These are phyloP conservation scores for Apus apus DNA, from an alignment of 2,113 vertebrate genomes.

Conservation along the genomic window DNA sequence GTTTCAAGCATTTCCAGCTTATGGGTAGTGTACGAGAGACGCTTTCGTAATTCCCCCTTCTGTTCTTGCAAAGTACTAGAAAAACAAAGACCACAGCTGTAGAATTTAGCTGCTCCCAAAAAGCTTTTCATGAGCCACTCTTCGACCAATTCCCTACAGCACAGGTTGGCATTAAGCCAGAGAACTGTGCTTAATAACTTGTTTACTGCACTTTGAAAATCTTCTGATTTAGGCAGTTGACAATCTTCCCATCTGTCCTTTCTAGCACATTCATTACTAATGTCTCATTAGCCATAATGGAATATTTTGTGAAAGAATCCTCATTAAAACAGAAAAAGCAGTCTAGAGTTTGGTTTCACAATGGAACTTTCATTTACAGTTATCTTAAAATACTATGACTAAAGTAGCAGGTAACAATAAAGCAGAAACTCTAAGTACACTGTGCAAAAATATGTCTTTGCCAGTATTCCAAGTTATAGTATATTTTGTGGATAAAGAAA, in stretches of 20 bases:
- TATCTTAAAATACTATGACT: neutral
- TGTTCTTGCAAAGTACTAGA: slow-evolving; percentile 92
- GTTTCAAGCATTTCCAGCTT: slow-evolving; percentile 94
- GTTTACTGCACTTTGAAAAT: slow-evolving; percentile 36
- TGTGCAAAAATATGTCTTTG: neutral
- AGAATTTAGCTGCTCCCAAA: slow-evolving; percentile 42
- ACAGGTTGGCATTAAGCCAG: neutral
- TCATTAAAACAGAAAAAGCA: neutral
- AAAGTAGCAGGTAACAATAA: neutral
- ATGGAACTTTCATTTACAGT: neutral
- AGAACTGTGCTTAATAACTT: slow-evolving; percentile 23
- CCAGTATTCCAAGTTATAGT: neutral
- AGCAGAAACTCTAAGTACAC: neutral
- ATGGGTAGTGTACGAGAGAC: slow-evolving; percentile 91
- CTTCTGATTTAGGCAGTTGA: slow-evolving; percentile 26
- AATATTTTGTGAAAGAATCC: neutral
- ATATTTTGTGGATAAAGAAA: neutral
- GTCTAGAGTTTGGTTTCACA: neutral
- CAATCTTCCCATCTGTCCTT: slow-evolving; percentile 30
- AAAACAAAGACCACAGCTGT: slow-evolving; percentile 71
- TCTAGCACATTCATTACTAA: neutral
- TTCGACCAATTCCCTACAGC: slow-evolving; percentile 9
- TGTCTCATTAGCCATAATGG: neutral
- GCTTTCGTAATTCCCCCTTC: slow-evolving; percentile 96
- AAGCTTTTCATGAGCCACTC: slow-evolving; percentile 22